phyloP scores from a whole-genome alignment of 2,113 vertebrate species.

The Columbina picui region DNA sequence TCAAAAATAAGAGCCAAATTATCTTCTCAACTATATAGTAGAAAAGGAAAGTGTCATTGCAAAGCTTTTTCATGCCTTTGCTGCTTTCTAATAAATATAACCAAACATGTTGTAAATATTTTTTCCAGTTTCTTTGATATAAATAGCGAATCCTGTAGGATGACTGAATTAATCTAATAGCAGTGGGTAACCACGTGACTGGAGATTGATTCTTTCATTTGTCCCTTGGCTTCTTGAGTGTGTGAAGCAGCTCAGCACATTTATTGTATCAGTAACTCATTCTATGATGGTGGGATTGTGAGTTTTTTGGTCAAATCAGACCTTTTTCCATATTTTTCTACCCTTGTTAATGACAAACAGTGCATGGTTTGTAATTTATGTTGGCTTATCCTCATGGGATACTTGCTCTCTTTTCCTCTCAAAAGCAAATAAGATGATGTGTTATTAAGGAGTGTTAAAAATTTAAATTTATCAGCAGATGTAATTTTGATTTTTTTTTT shows the following conservation, averaged over 20 bases:
- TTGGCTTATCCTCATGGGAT: background rate
- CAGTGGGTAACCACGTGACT: background rate
- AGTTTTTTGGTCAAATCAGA: fast-evolving
- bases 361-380: background rate
- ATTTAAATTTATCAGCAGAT: background rate
- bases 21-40: background rate
- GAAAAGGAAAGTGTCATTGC: background rate
- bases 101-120: background rate
- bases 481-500: background rate
- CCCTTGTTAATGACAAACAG: background rate
- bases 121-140: background rate
- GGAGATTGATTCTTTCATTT: background rate
- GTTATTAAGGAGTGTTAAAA: background rate
- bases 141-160: background rate
- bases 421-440: background rate
- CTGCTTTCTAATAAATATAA: background rate
- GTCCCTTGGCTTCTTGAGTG: background rate
- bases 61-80: background rate
- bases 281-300: background rate
- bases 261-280: background rate
- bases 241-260: background rate
- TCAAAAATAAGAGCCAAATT: background rate
- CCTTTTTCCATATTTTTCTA: background rate
- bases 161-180: background rate
- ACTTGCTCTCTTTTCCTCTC: background rate